These are phyloP conservation scores for Unio pictorum DNA, from an alignment of 2,888 invertebrate species.

Conservation along the genomic window DNA sequence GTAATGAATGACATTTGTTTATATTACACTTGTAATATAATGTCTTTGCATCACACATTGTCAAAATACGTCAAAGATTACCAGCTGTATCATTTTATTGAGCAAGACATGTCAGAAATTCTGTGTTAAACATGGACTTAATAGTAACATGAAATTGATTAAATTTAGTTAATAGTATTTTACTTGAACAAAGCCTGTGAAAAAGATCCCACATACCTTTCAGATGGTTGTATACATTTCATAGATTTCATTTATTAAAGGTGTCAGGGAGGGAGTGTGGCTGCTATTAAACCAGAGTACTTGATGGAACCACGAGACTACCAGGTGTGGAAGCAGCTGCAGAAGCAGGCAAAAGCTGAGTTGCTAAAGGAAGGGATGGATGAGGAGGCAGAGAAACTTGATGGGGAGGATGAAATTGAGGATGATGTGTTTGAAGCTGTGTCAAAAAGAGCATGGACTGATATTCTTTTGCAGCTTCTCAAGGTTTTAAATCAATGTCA, in stretches of 20 bases:
- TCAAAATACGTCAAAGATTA: no score
- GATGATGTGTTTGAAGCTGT: constrained; percentile 70
- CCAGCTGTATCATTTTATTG: no score
- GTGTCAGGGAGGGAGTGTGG: constrained; percentile 69
- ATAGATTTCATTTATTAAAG: constrained; percentile 31
- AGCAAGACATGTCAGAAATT: no score
- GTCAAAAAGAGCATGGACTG: constrained; percentile 70
- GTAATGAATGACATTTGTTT: no score
- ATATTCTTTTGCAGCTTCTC: constrained; percentile 68
- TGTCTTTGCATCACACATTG: no score
- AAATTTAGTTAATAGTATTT: not conserved
- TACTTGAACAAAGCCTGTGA: not conserved
- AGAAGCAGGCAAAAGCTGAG: constrained; percentile 50
- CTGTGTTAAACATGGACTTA: no score
- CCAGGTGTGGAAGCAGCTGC: constrained; percentile 66
- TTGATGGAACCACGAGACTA: constrained; percentile 69
- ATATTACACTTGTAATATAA: no score
- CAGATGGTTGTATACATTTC: not conserved
- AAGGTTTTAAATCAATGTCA: constrained; percentile 54
- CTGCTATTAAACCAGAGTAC: constrained; percentile 70
- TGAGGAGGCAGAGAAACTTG: constrained; percentile 45
- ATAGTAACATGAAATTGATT: not conserved
- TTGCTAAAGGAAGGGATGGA: constrained; percentile 43
- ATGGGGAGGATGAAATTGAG: constrained; percentile 61
- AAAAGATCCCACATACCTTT: not conserved